Percentiles rank a stretch among this genome's conserved stretches.
phyloP scores from a whole-genome alignment of 1,140 invertebrate species.

The Metopolophium dirhodum region DNA sequence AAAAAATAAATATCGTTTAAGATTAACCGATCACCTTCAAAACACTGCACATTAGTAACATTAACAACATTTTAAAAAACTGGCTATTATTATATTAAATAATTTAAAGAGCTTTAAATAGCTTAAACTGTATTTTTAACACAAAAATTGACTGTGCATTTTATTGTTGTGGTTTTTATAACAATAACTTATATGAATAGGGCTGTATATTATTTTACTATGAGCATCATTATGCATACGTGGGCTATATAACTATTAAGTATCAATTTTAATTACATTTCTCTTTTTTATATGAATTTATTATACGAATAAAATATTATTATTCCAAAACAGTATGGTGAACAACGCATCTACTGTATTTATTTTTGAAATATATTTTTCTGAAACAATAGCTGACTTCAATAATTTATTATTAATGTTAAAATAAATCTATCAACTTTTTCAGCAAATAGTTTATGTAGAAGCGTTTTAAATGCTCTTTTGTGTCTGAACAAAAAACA shows the following conservation, averaged over 20 bases:
- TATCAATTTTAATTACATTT: neutral
- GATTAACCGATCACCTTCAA: too few species aligned
- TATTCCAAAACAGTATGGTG: neutral
- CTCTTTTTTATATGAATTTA: neutral
- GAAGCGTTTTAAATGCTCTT: constrained; percentile 1
- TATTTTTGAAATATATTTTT: neutral
- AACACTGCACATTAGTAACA: too few species aligned
- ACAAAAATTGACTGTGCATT: neutral
- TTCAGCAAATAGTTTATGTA: neutral
- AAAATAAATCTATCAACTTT: constrained; percentile 8
- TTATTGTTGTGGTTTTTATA: neutral
- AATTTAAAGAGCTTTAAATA: too few species aligned
- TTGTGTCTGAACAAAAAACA: neutral
- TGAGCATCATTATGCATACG: neutral
- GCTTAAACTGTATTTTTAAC: too few species aligned
- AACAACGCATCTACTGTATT: neutral
- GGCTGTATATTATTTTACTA: neutral
- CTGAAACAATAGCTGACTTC: neutral
- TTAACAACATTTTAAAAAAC: too few species aligned
- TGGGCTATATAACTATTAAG: neutral
- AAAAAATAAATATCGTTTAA: too few species aligned
- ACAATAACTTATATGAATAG: neutral
- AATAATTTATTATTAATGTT: constrained; percentile 20
- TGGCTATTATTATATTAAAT: too few species aligned
- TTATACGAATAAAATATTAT: neutral